A percentile compares a stretch with the other conserved stretches of the same genome.
These are phyloP conservation scores for Paralinhomoeus sp. DNA, from an alignment of 2,888 invertebrate genomes.

Conservation along the genomic window DNA sequence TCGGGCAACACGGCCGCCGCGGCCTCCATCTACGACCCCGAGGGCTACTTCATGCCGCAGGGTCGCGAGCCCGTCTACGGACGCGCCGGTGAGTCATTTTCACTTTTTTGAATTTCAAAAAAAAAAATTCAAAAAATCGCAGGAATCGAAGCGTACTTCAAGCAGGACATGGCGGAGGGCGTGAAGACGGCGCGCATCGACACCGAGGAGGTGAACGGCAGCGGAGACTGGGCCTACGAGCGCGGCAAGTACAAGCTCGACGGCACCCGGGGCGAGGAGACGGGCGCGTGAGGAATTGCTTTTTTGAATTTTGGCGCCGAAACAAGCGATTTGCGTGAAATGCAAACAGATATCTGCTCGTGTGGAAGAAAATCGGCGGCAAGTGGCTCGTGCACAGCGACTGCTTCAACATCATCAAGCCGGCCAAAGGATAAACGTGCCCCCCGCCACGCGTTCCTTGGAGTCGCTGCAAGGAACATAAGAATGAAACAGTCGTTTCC, in stretches of 20 bases:
- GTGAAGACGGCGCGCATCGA: conserved; percentile 20
- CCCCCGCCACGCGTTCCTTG: no score
- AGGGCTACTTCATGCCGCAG: conserved; percentile 26
- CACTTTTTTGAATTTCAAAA: no score
- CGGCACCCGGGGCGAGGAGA: conserved; percentile 21
- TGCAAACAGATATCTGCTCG: conserved; percentile 3
- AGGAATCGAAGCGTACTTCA: no score
- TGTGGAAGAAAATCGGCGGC: conserved; percentile 20
- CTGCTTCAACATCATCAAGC: conserved; percentile 25
- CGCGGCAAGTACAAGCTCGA: conserved; percentile 23
- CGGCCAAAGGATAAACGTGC: conserved; percentile 14
- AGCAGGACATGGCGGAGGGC: conserved; percentile 24
- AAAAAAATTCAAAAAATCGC: no score
- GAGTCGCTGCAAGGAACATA: no score
- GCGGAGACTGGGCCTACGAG: conserved; percentile 25
- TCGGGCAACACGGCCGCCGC: conserved; percentile 17
- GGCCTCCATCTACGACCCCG: conserved; percentile 19
- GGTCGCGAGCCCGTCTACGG: no score
- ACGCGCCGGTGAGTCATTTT: conserved; percentile 12
- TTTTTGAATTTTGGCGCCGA: background rate
- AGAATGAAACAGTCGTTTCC: no score
- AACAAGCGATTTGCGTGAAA: background rate
- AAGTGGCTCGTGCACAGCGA: conserved; percentile 25
- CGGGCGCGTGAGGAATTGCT: conserved; percentile 17
- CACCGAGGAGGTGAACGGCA: conserved; percentile 25